Base-by-base conservation (phyloP, 2,113 vertebrate genomes). In the Cavia porcellus region DNA sequence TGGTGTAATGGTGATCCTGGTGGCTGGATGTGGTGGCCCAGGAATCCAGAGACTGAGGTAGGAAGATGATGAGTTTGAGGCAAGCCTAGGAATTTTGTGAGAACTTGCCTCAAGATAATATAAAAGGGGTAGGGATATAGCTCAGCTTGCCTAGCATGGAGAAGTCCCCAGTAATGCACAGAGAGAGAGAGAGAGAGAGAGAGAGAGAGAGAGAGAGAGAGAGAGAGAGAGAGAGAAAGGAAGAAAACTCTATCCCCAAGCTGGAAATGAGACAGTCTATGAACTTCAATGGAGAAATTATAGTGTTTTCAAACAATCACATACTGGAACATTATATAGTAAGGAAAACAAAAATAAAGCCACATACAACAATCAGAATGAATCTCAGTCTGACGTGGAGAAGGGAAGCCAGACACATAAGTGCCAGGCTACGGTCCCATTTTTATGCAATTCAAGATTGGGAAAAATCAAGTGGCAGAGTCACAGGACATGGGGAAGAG, bases 381-480 rank as follows among this genome's bases (percentile, higher is more conserved):
- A 94, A 6, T 74, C 13, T 38, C 52, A 42, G 55, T 72, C 25
- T n/a, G 28, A 3, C 5, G 22, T 66, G 64, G 64, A 91, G 30
- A 30, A 25, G 74, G 47, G 95, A 38, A 19, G 22, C 20, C 30
- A 92, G 68, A 19, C 19, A 35, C 12, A 14, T n/a, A 19, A 87
- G 20, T 74, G 8, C 15, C 38, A 13, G 7, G 35, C 0, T 6
- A 13, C 1, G 7, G 3, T 81, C 72, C 72, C 28, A 3, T 6
- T 42, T 50, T 35, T 68, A 47, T 30, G 72, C 20, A 42, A 74
- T 42, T 42, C n/a, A 74, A 42, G 38, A 74, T 24, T n/a, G 11
- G 72, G 20, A n/a, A 61, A 74, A 81, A 59, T 24, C 22, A 66
- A 57, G 4, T 3, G 20, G 10, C 68, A 30, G 47, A 12, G 15